A percentile compares a stretch with the other conserved stretches of the same genome.
phyloP scores from a whole-genome alignment of 2,113 vertebrate species.

The Dicaeum eximium region DNA sequence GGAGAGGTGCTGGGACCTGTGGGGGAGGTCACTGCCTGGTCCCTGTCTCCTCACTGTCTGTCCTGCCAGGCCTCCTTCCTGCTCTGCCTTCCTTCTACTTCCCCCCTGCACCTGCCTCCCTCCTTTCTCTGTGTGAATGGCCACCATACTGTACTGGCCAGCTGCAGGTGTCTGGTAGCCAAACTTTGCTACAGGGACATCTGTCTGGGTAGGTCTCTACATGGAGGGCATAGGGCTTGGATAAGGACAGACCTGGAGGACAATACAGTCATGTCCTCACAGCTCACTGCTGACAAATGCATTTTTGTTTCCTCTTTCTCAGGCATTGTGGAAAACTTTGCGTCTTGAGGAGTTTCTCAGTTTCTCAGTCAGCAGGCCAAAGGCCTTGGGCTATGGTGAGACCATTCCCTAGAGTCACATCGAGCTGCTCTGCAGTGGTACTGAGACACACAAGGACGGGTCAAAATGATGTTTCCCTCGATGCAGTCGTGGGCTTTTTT shows the following conservation, averaged over 20 bases:
- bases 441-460: background rate
- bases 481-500: background rate
- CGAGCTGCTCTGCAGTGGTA: background rate
- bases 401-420: background rate
- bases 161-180: background rate
- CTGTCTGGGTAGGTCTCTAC: background rate
- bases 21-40: too few species aligned
- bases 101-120: background rate
- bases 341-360: background rate
- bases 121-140: background rate
- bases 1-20: background rate
- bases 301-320: background rate
- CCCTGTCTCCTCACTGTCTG: accelerated
- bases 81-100: background rate
- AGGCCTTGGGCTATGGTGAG: background rate
- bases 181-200: background rate
- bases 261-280: background rate
- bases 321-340: background rate
- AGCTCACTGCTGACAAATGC: background rate
- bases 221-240: background rate
- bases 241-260: background rate
- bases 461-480: background rate
- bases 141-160: background rate
- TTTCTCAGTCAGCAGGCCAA: background rate
- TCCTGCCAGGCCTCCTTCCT: background rate